A percentile compares a stretch with the other conserved stretches of the same genome.
phyloP scores from a whole-genome alignment of 2,113 vertebrate genomes.

The Numida meleagris region DNA sequence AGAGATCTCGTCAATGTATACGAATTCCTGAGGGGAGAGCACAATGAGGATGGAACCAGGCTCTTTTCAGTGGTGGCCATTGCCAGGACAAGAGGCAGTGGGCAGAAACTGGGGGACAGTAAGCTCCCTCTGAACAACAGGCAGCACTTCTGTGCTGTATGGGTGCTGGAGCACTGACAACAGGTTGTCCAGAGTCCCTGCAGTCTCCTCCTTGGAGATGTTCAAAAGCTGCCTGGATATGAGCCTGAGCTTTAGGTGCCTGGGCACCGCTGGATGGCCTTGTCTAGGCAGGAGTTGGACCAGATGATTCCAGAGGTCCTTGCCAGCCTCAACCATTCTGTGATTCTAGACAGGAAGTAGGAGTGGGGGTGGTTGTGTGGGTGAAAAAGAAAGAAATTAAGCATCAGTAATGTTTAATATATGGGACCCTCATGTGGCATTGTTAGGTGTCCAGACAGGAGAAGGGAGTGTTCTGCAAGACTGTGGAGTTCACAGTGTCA shows the following conservation, averaged over 20 bases:
- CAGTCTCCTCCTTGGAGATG: not conserved
- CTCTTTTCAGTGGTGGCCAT: not conserved
- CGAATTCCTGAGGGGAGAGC: not conserved
- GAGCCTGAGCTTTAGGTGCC: not conserved
- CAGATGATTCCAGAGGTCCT: not conserved
- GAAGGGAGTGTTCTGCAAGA: not conserved
- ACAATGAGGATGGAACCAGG: not conserved
- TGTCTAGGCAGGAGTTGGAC: not conserved
- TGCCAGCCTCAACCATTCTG: not conserved
- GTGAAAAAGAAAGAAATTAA: not conserved
- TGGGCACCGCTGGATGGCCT: not conserved
- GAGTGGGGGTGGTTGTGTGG: not conserved
- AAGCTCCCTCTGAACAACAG: not conserved
- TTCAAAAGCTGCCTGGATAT: not conserved
- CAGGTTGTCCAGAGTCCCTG: not conserved
- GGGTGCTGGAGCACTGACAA: not conserved
- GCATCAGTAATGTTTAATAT: not conserved
- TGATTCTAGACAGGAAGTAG: not conserved
- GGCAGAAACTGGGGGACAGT: not conserved
- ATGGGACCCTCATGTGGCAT: not conserved
- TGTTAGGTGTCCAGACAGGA: fast-evolving
- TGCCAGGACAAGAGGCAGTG: not conserved
- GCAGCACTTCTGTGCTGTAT: not conserved
- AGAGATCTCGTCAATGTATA: not conserved
- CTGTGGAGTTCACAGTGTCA: not conserved